Evolutionary conservation across 2,113 vertebrate genomes (phyloP).

Genomic region (Rana temporaria): DNA sequence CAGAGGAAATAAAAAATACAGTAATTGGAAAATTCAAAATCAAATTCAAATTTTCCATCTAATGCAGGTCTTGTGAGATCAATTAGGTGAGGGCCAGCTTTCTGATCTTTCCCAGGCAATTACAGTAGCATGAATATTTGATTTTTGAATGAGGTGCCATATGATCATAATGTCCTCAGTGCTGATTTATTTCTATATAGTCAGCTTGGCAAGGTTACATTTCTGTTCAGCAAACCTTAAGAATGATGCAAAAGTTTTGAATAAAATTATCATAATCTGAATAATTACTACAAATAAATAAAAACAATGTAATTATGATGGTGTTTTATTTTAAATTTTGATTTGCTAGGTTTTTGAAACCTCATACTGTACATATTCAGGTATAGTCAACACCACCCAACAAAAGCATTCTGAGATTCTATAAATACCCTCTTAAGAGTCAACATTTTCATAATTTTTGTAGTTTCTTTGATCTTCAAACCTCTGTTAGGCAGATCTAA

Average conservation of each 20-base stretch:
- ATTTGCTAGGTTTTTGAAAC: not conserved
- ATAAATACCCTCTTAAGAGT: not conserved
- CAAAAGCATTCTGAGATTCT: not conserved
- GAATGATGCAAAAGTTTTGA: slow-evolving; percentile 21
- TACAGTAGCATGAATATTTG: slow-evolving; percentile 56
- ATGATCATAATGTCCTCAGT: slow-evolving; percentile 30
- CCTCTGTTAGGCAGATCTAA: not conserved
- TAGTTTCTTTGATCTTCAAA: slow-evolving; percentile 4
- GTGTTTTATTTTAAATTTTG: not conserved
- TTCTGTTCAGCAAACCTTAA: slow-evolving; percentile 20
- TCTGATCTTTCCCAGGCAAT: slow-evolving; percentile 55
- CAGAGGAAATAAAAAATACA: slow-evolving; percentile 35
- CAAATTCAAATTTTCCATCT: slow-evolving; percentile 41
- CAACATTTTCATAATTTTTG: not conserved
- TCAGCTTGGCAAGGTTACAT: slow-evolving; percentile 45
- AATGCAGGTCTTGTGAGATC: slow-evolving; percentile 52
- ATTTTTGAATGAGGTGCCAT: slow-evolving; percentile 39
- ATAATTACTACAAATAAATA: slow-evolving; percentile 36
- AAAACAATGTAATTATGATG: slow-evolving; percentile 42
- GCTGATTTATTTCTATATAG: slow-evolving; percentile 30
- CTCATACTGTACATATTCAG: not conserved
- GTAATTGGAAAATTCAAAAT: slow-evolving; percentile 42
- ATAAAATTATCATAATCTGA: slow-evolving; percentile 49
- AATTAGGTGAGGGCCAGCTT: slow-evolving; percentile 45
- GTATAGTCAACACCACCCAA: not conserved